phyloP scores from a whole-genome alignment of 2,113 vertebrate genomes.

The Phrynosoma blainvillii region DNA sequence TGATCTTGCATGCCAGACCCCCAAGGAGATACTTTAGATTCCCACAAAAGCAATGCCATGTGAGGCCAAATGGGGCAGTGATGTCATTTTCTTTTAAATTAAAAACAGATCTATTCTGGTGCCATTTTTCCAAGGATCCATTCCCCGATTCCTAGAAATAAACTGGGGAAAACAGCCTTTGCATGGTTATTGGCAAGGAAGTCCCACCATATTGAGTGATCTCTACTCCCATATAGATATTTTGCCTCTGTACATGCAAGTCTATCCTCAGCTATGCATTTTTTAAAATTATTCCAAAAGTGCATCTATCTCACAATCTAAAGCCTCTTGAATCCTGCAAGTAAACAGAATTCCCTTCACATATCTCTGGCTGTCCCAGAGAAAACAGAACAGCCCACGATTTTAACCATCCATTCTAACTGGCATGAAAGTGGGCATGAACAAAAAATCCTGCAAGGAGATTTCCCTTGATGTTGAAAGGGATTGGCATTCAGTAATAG shows the following conservation, averaged over 20 bases:
- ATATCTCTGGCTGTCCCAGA: not conserved
- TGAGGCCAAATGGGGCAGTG: conserved; percentile 46
- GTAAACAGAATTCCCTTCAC: not conserved
- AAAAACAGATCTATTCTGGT: conserved; percentile 8
- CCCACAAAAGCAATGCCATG: conserved; percentile 58
- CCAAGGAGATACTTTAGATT: conserved; percentile 54
- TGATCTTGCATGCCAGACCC: conserved; percentile 65
- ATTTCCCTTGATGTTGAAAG: not conserved
- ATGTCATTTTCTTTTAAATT: conserved; percentile 31
- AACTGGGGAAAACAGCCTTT: not conserved
- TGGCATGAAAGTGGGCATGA: not conserved
- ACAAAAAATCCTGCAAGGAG: not conserved
- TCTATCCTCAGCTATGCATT: not conserved
- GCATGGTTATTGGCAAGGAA: not conserved
- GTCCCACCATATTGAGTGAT: not conserved
- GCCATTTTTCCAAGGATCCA: not conserved
- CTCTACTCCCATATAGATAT: not conserved
- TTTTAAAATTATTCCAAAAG: not conserved
- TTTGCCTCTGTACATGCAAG: fast-evolving
- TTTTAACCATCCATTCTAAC: not conserved
- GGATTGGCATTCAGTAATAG: not conserved
- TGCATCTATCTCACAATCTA: not conserved
- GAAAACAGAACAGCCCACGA: not conserved
- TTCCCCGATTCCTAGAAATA: conserved; percentile 11
- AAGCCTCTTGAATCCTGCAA: not conserved